A percentile compares a stretch with the other conserved stretches of the same genome.
phyloP scores from a whole-genome alignment of 2,113 vertebrate species.

The Dasyprocta punctata region DNA sequence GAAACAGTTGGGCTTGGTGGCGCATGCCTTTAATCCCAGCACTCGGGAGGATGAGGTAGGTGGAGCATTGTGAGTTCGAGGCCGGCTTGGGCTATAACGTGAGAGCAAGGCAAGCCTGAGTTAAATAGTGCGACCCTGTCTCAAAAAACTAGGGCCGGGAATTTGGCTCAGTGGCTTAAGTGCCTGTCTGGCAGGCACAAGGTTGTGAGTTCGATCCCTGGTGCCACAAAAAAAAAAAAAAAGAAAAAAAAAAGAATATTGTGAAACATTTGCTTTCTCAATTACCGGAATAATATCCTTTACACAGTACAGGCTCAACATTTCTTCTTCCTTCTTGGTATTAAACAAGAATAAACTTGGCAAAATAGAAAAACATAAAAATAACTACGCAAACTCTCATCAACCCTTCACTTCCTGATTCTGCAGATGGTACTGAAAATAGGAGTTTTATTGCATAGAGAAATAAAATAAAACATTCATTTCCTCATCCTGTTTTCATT shows the following conservation, averaged over 20 bases:
- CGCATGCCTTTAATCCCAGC: no score
- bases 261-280: background rate
- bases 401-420: slow-evolving; percentile 3
- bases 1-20: background rate
- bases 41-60: no score
- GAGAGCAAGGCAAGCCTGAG: no score
- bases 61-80: no score
- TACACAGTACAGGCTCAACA: background rate
- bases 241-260: no score
- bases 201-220: no score
- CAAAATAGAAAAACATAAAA: slow-evolving; percentile 3
- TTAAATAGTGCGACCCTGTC: no score
- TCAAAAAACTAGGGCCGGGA: no score
- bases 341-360: slow-evolving; percentile 35
- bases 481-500: background rate
- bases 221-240: no score
- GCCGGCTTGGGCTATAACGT: no score
- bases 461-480: background rate
- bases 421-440: slow-evolving; percentile 24
- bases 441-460: background rate
- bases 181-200: no score
- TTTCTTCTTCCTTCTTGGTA: slow-evolving; percentile 41
- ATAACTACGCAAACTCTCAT: background rate
- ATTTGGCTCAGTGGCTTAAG: no score
- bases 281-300: slow-evolving; percentile 26